Base-by-base conservation (phyloP, 1,140 invertebrate species). In the Stegodyphus dumicola region DNA sequence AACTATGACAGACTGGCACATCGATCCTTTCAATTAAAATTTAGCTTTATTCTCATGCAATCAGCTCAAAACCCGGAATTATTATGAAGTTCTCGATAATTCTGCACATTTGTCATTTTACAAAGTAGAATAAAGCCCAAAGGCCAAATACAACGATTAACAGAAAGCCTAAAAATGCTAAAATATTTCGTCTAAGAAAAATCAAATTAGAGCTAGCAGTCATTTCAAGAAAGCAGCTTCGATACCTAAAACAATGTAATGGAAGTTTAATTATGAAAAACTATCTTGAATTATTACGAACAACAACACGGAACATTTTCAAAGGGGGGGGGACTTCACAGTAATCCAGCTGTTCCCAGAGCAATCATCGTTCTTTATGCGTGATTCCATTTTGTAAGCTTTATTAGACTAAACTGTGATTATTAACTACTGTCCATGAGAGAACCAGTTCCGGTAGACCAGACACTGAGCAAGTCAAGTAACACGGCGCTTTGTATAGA, bases 361-460 rank as follows among this genome's bases (percentile, higher is more conserved):
- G 77, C 77, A 81, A 81, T 81, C 69, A 81, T 74, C 69, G 69
- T 73, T 33, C 70, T 73, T 60, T 81, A 81, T 73, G 71, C 67
- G 79, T 81, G 70, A 81, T 81, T 81, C 73, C 79, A 81, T 70
- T 81, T 81, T 48, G 73, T 73, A 73, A 81, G 70, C 79, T 52
- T 81, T 81, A 81, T 81, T 81, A 70, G 69, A 69, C 70, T 81
- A 74, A 81, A 66, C 67, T 33, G 33, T 33, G 33, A 33, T 33
- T 33, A 33, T 33, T 33, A 33, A 33, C 33, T 33, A 33, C 33
- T 33, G 33, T 33, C 33, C 33, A 33, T 33, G 3, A 33, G 33
- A 33, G 33, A 33, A 33, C 33, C 33, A 33, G 33, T 33, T 33
- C 33, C 33, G 33, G 33, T 33, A 33, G 33, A 33, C 33, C 33